These are phyloP conservation scores for Andrena chrysosceles DNA, from an alignment of 2,888 invertebrate species.

Conservation along the genomic window DNA sequence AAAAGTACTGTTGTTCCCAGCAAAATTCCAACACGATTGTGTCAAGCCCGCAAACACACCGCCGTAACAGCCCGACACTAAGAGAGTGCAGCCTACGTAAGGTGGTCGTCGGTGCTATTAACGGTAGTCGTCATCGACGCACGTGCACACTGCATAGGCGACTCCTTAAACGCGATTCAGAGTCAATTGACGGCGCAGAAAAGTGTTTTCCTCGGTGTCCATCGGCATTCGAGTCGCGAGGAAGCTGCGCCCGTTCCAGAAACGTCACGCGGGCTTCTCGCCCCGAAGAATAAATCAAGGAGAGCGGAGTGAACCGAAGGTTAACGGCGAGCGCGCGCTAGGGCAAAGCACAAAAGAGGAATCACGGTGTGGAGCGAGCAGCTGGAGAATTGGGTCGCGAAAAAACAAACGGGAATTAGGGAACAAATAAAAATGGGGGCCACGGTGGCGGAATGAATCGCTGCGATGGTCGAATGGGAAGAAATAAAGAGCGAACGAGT, in stretches of 20 bases:
- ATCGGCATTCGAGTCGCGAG: background rate
- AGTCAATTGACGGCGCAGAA: background rate
- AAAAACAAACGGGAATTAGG: constrained; percentile 28
- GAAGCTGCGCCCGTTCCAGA: background rate
- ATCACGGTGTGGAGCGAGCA: constrained; percentile 34
- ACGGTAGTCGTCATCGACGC: constrained; percentile 51
- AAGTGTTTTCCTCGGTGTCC: background rate
- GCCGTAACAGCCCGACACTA: constrained; percentile 44
- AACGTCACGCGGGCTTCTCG: background rate
- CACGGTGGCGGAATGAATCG: constrained; percentile 16
- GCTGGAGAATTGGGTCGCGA: constrained; percentile 41
- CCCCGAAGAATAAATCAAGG: background rate
- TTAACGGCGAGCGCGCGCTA: background rate
- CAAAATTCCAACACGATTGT: constrained; percentile 66
- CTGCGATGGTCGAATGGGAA: constrained; percentile 14
- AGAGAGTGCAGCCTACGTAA: constrained; percentile 38
- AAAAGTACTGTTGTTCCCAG: constrained; percentile 19
- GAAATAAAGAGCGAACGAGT: constrained; percentile 20
- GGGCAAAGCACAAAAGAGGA: constrained; percentile 16
- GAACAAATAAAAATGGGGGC: constrained; percentile 17
- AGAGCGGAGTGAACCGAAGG: background rate
- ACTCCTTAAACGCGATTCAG: constrained; percentile 35
- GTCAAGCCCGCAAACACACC: constrained; percentile 63
- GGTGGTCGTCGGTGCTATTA: constrained; percentile 45
- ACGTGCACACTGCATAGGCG: background rate